Conservation (phyloP, 2,797 vertebrate genomes). For the Hippoglossus hippoglossus region DNA sequence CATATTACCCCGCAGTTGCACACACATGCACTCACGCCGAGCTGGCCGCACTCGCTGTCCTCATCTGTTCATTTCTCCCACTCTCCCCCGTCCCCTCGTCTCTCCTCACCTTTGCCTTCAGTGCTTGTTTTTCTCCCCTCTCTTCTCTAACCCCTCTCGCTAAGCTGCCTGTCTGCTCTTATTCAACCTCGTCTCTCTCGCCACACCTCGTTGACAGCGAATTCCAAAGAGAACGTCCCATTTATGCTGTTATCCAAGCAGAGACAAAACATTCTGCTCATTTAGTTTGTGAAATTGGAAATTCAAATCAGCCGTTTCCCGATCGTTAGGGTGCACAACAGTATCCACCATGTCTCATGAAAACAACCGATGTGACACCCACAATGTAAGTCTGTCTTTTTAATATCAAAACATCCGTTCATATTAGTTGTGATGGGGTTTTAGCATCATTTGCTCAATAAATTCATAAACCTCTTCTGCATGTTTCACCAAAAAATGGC, state of each 20-base stretch:
- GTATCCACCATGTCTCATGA: conserved; percentile 17
- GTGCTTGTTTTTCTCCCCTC: conserved; percentile 56
- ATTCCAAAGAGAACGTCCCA: conserved; percentile 62
- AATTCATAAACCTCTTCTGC: too few species aligned
- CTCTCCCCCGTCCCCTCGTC: conserved; percentile 32
- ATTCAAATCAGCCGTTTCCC: conserved; percentile 65
- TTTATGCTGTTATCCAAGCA: conserved; percentile 62
- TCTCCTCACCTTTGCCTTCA: conserved; percentile 71
- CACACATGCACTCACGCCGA: conserved; percentile 33
- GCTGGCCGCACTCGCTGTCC: conserved; percentile 56
- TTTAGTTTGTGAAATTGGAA: conserved; percentile 67
- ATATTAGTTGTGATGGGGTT: too few species aligned
- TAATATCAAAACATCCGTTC: too few species aligned
- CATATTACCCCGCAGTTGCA: conserved; percentile 61
- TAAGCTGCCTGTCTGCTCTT: conserved; percentile 62
- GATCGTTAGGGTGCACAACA: conserved; percentile 21
- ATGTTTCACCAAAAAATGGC: too few species aligned
- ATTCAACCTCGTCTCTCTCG: conserved; percentile 66
- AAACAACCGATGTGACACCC: not conserved
- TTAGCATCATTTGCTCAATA: too few species aligned
- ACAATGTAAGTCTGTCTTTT: not conserved
- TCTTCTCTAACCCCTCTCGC: conserved; percentile 42
- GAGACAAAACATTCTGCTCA: conserved; percentile 64
- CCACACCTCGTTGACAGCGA: conserved; percentile 62
- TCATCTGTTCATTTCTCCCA: conserved; percentile 65